These are phyloP conservation scores for Eucera pruinosa DNA, from an alignment of 2,888 invertebrate genomes.

Conservation along the genomic window DNA sequence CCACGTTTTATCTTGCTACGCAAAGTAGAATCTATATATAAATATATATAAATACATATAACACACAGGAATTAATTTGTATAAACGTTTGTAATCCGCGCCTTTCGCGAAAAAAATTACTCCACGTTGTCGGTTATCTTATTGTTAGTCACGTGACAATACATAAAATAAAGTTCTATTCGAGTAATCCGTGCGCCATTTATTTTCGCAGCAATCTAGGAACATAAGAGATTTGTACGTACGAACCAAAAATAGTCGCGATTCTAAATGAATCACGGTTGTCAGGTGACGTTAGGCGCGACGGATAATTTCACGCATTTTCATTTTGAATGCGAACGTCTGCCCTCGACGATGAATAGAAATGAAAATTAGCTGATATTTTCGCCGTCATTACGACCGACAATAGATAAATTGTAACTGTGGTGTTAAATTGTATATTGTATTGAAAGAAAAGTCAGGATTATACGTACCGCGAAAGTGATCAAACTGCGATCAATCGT, in stretches of 20 bases:
- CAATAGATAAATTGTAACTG: slow-evolving; percentile 39
- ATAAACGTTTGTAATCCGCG: slow-evolving; percentile 75
- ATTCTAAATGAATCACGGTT: slow-evolving; percentile 39
- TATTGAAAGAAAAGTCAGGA: slow-evolving; percentile 22
- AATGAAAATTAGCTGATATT: slow-evolving; percentile 49
- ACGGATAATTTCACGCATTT: slow-evolving; percentile 34
- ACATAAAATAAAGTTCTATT: slow-evolving; percentile 69
- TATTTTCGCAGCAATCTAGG: slow-evolving; percentile 33
- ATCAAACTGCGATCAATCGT: slow-evolving; percentile 25
- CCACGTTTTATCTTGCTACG: slow-evolving; percentile 32
- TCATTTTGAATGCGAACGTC: slow-evolving; percentile 21
- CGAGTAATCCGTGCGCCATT: slow-evolving; percentile 53
- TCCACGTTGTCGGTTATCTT: slow-evolving; percentile 68
- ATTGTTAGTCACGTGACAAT: slow-evolving; percentile 77
- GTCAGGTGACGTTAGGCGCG: slow-evolving; percentile 28
- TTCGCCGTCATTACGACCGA: not conserved
- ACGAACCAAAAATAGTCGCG: not conserved
- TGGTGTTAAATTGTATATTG: slow-evolving; percentile 19
- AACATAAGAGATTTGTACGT: slow-evolving; percentile 12
- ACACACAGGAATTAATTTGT: slow-evolving; percentile 70
- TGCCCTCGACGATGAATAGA: slow-evolving; percentile 13
- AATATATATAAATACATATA: slow-evolving; percentile 10
- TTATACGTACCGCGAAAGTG: slow-evolving; percentile 43
- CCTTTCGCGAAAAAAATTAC: slow-evolving; percentile 62
- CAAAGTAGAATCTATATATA: slow-evolving; percentile 49